Evolutionary conservation across 2,113 vertebrate species (phyloP), one percentile per base, ranked within the genome.

Genomic region (Thinocorus orbignyianus): DNA sequence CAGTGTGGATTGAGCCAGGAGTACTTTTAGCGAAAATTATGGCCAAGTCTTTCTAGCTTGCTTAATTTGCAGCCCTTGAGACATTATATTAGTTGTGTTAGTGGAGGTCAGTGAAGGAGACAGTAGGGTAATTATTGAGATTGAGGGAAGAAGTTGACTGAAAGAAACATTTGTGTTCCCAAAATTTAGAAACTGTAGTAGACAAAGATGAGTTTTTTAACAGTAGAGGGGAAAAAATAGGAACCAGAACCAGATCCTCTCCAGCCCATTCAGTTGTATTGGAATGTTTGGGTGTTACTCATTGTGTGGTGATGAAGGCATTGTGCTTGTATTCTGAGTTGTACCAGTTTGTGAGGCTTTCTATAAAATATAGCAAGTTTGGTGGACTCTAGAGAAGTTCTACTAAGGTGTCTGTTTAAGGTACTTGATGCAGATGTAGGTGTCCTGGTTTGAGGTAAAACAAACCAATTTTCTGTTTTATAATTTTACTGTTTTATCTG

Each of bases 261-360:
- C 6, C 55, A 58, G 9, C 22, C 28, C 2, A 1, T 22, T 52
- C n/a, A 16, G 5, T 80, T 52, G 12, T 20, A 2, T 19, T 1
- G 1, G 61, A 86, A 48, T 0, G 1, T 51, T 42, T 46, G 54
- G 8, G 11, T 0, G 0, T 66, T 58, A 35, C 14, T 81, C 5
- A 11, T 12, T 54, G 4, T 52, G 25, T 71, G 46, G 11, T n/a
- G 10, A 49, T 30, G 30, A 39, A 17, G 31, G 14, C 35, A 33
- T 77, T 2, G 0, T 55, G 23, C 20, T 76, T 0, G 0, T 80
- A 65, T 77, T 54, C 41, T 24, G 20, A 68, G 11, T 35, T 71
- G 4, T 58, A 8, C 13, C 10, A 79, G 5, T 35, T 41, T 72
- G 17, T 66, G 37, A 81, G 37, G 18, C 35, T 58, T 72, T 71